Percentiles rank a stretch among this genome's conserved stretches.
phyloP scores from a whole-genome alignment of 2,113 vertebrate genomes.

The Hydrochoerus hydrochaeris region DNA sequence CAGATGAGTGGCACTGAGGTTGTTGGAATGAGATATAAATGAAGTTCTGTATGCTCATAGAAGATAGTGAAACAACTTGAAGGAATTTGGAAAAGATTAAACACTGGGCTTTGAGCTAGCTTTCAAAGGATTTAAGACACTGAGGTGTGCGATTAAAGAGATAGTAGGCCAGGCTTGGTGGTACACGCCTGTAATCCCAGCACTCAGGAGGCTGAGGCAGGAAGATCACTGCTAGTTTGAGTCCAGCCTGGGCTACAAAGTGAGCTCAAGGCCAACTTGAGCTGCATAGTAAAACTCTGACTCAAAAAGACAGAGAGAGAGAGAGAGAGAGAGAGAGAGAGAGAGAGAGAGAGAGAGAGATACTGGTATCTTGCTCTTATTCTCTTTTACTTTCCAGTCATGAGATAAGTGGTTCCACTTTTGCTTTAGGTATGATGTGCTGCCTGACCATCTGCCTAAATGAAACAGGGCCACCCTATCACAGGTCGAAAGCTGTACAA shows the following conservation, averaged over 20 bases:
- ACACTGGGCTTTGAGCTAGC: background rate
- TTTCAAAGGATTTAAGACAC: background rate
- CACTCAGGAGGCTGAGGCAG: no score
- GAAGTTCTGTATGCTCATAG: background rate
- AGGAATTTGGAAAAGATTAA: background rate
- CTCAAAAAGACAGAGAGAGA: no score
- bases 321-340: no score
- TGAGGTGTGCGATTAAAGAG: background rate
- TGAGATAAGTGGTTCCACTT: background rate
- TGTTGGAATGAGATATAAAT: background rate
- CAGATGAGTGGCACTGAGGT: background rate
- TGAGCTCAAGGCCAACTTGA: no score
- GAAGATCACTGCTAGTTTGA: no score
- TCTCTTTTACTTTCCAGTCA: background rate
- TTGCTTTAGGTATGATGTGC: background rate
- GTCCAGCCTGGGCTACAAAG: no score
- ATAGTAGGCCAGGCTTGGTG: no score
- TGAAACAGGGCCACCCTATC: background rate
- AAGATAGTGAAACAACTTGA: background rate
- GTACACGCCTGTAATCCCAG: no score
- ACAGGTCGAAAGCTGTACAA: background rate
- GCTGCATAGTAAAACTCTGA: no score
- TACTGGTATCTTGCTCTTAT: background rate
- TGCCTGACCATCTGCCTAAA: background rate
- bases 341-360: no score